These are phyloP conservation scores for Odontothrips loti DNA, from an alignment of 2,888 invertebrate genomes.

Conservation along the genomic window DNA sequence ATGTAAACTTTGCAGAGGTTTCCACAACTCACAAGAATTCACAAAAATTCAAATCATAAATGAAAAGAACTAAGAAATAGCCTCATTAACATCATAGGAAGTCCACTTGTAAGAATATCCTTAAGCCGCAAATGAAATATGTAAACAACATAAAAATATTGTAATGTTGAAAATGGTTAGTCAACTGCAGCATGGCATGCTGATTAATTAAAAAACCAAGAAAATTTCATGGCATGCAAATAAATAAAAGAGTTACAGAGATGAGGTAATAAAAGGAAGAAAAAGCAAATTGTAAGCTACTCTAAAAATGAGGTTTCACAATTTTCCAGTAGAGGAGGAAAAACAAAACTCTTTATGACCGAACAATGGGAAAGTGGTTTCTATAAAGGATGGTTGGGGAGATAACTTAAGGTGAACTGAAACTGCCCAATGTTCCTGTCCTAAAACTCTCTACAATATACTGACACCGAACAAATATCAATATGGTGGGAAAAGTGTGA, in stretches of 20 bases:
- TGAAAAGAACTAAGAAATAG: no score
- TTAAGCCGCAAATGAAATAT: neutral
- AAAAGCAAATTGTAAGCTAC: neutral
- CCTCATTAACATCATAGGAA: neutral
- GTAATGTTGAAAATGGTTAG: neutral
- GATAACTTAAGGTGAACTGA: neutral
- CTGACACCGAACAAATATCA: no score
- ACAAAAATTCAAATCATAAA: no score
- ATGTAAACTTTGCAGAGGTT: neutral
- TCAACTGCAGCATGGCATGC: constrained; percentile 14
- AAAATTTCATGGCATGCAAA: neutral
- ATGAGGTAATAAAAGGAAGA: neutral
- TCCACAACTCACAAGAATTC: no score
- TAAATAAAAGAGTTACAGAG: neutral
- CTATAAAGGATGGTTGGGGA: neutral
- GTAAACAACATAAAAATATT: neutral
- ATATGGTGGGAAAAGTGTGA: neutral
- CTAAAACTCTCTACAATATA: neutral
- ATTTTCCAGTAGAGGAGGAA: no score
- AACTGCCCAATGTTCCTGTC: neutral
- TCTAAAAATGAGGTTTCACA: neutral
- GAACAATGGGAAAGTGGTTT: neutral
- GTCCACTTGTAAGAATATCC: no score
- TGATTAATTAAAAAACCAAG: neutral
- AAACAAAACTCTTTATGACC: no score